Evolutionary conservation across 2,113 vertebrate genomes (phyloP).

Genomic region (Microcebus griseorufus): DNA sequence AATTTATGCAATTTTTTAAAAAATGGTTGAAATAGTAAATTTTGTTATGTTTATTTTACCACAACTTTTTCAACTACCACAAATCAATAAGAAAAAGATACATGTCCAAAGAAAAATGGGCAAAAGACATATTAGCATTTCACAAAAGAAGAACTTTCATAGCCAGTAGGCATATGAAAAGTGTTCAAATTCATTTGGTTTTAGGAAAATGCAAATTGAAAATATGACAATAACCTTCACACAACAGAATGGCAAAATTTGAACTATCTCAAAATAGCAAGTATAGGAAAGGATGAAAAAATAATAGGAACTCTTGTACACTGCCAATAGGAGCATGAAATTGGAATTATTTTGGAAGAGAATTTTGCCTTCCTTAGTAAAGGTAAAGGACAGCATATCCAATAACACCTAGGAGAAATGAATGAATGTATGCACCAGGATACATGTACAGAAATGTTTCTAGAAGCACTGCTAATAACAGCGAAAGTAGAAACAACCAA

Average conservation of each 20-base stretch:
- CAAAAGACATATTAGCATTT: background rate
- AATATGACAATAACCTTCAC: background rate
- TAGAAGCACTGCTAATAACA: background rate
- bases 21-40: background rate
- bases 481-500: constrained; percentile 3
- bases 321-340: background rate
- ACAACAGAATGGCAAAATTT: background rate
- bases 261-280: background rate
- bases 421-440: background rate
- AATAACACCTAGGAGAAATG: background rate
- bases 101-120: background rate
- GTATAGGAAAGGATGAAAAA: background rate
- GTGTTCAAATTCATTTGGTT: background rate
- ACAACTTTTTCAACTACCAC: background rate
- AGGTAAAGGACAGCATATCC: background rate
- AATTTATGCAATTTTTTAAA: background rate
- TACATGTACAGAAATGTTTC: background rate
- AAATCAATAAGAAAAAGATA: background rate
- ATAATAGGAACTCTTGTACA: background rate
- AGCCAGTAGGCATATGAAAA: background rate
- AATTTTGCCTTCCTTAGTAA: background rate
- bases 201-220: constrained; percentile 2
- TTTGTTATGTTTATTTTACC: background rate
- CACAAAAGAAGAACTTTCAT: background rate
- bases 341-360: background rate